phyloP scores from a whole-genome alignment of 2,888 invertebrate genomes.

The Euclidia mi region DNA sequence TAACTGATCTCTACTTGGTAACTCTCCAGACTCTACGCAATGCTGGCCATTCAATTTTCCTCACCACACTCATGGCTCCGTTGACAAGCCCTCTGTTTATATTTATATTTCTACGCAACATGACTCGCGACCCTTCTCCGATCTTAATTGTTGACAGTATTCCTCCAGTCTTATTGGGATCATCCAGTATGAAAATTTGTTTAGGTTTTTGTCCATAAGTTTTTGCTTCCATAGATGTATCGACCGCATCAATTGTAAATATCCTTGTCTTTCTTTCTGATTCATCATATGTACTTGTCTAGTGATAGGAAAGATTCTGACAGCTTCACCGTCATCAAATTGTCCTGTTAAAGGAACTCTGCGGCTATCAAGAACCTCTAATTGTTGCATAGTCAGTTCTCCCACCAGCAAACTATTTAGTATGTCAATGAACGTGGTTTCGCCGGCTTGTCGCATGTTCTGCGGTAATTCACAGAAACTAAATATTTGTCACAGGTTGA shows the following conservation, averaged over 20 bases:
- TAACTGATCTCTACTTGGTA: too few relatives aligned
- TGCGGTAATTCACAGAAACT: slow-evolving; percentile 1
- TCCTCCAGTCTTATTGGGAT: too few relatives aligned
- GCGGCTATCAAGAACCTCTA: neutral
- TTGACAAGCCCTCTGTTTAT: neutral
- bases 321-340: too few relatives aligned
- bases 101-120: too few relatives aligned
- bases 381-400: slow-evolving; percentile 1
- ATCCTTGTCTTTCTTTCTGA: neutral
- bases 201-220: too few relatives aligned
- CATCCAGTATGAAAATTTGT: too few relatives aligned
- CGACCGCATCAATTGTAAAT: too few relatives aligned
- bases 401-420: slow-evolving; percentile 4
- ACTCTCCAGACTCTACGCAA: too few relatives aligned
- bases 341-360: neutral
- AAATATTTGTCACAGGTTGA: neutral
- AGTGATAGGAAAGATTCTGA: neutral
- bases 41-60: too few relatives aligned
- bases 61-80: slow-evolving; percentile 6
- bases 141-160: too few relatives aligned
- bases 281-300: neutral
- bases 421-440: neutral
- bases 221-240: too few relatives aligned
- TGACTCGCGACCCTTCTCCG: too few relatives aligned
- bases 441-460: neutral